These are phyloP conservation scores for Hydropsyche tenuis DNA, from an alignment of 1,140 invertebrate species.

Conservation along the genomic window DNA sequence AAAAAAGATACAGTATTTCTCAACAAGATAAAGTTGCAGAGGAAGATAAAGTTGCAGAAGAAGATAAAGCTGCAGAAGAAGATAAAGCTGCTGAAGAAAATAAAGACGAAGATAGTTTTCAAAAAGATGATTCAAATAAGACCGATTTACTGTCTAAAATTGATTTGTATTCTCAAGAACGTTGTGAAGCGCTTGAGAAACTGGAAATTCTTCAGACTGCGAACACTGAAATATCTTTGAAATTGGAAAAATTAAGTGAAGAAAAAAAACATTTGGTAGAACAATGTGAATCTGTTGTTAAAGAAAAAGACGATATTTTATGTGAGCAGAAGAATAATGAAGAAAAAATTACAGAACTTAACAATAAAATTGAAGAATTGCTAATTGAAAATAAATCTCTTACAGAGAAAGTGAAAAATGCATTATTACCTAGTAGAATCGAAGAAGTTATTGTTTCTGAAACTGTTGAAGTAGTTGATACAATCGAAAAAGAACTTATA, in stretches of 20 bases:
- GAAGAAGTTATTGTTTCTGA: constrained; percentile 37
- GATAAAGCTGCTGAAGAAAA: constrained; percentile 41
- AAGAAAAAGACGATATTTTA: constrained; percentile 47
- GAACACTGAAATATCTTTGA: constrained; percentile 57
- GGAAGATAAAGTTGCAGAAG: constrained; percentile 26
- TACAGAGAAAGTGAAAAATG: constrained; percentile 31
- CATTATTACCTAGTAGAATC: constrained; percentile 23
- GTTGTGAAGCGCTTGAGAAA: constrained; percentile 72
- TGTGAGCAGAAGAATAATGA: constrained; percentile 38
- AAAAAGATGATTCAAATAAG: constrained; percentile 64
- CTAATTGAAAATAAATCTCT: constrained; percentile 52
- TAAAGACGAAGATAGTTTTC: constrained; percentile 57
- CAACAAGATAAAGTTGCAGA: constrained; percentile 28
- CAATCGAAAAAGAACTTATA: constrained; percentile 56
- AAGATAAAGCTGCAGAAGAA: constrained; percentile 28
- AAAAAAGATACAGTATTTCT: constrained; percentile 52
- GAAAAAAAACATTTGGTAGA: constrained; percentile 51
- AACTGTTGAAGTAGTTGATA: constrained; percentile 41
- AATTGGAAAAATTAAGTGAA: constrained; percentile 50
- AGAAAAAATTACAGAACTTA: constrained; percentile 52
- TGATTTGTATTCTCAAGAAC: constrained; percentile 69
- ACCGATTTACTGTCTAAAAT: constrained; percentile 70
- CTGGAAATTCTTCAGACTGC: constrained; percentile 69
- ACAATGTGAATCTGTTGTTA: constrained; percentile 45
- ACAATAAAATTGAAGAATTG: constrained; percentile 58